Conservation (phyloP, 2,888 invertebrate genomes). For the Meiosimyza decipiens region DNA sequence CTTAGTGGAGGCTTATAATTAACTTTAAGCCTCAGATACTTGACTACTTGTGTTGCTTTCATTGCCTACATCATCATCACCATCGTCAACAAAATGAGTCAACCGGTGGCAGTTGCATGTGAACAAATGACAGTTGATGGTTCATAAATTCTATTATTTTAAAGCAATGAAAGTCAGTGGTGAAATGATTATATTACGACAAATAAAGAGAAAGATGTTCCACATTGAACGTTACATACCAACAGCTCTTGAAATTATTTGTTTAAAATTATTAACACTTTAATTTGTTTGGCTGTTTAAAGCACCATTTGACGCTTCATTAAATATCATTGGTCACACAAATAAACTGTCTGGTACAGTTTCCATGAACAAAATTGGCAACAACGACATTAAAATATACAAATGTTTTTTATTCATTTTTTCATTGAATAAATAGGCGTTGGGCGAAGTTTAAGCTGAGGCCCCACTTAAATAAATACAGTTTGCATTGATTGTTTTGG, state of each 20-base stretch:
- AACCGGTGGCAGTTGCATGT: constrained; percentile 19
- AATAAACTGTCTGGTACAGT: constrained; percentile 28
- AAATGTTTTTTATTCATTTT: no score
- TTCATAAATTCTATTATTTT: constrained; percentile 43
- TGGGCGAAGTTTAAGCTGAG: no score
- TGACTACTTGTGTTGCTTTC: constrained; percentile 2
- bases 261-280: no score
- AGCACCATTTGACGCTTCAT: constrained; percentile 16
- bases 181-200: neutral
- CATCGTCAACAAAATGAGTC: no score
- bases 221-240: no score
- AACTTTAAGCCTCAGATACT: constrained; percentile 24
- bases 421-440: no score
- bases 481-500: no score
- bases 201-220: neutral
- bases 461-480: no score
- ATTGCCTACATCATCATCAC: neutral
- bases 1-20: constrained; percentile 34
- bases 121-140: constrained; percentile 40
- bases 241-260: no score
- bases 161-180: constrained; percentile 38
- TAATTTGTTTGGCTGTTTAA: no score
- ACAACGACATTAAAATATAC: no score
- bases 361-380: no score
- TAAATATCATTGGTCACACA: constrained; percentile 25